Conservation (phyloP, 2,113 vertebrate genomes). For the Phylloscopus trochilus region DNA sequence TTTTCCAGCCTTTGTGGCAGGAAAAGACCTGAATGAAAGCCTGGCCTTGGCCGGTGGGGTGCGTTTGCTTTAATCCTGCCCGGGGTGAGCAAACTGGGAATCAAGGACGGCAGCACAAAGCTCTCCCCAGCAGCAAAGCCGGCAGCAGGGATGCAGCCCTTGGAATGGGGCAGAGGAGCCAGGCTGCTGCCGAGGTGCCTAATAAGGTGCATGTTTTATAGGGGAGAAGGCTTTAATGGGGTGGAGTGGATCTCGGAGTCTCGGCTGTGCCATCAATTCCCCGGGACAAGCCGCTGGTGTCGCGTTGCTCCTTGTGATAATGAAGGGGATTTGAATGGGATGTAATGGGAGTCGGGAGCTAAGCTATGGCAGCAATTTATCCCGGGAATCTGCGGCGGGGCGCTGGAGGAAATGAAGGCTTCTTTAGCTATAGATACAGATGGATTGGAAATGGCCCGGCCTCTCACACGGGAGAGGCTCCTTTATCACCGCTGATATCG, state of each 20-base stretch:
- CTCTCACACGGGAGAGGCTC: conserved; percentile 35
- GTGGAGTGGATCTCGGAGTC: conserved; percentile 57
- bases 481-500: conserved; percentile 35
- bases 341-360: conserved; percentile 51
- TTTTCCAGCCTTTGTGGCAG: not conserved
- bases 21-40: not conserved
- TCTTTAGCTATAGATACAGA: conserved; percentile 45
- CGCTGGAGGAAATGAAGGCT: not conserved
- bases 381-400: not conserved
- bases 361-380: conserved; percentile 48
- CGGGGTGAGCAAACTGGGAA: not conserved
- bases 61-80: not conserved
- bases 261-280: conserved; percentile 58
- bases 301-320: conserved; percentile 56
- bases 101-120: not conserved
- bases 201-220: conserved; percentile 57
- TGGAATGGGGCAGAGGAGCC: not conserved
- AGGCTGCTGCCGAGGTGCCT: not conserved
- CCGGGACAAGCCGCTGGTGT: conserved; percentile 55
- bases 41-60: not conserved
- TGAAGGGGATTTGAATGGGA: conserved; percentile 65
- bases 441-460: conserved; percentile 28
- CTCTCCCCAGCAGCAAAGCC: not conserved
- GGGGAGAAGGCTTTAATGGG: conserved; percentile 59
- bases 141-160: not conserved